phyloP scores from a whole-genome alignment of 2,113 vertebrate genomes.

The Motacilla tschutschensis region DNA sequence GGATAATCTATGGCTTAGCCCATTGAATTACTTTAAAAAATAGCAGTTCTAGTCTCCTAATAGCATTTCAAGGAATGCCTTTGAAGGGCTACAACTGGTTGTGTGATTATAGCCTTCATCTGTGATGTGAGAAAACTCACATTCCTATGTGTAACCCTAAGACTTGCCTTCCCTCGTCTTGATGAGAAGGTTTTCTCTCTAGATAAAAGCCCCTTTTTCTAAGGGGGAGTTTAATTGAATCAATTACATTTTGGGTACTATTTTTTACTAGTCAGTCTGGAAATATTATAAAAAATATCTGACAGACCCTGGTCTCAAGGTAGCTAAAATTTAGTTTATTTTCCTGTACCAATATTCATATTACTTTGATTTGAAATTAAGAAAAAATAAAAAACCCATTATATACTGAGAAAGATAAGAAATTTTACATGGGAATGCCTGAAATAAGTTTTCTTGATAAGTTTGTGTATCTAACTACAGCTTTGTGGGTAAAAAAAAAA shows the following conservation, averaged over 20 bases:
- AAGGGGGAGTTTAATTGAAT: neutral
- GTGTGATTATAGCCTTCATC: neutral
- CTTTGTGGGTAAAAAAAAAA: neutral
- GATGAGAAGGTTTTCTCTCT: neutral
- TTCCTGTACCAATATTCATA: neutral
- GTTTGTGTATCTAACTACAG: neutral
- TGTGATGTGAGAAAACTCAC: neutral
- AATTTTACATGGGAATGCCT: neutral
- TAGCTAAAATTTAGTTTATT: neutral
- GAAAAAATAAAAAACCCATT: neutral
- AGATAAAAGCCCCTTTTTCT: fast-evolving
- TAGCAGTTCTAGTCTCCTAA: neutral
- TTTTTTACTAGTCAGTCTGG: neutral
- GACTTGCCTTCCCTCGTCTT: neutral
- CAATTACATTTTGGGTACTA: neutral
- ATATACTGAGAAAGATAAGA: neutral
- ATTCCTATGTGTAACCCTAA: neutral
- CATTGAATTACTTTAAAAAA: neutral
- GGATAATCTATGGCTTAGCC: neutral
- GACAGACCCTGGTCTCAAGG: neutral
- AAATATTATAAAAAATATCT: neutral
- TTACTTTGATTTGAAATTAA: neutral
- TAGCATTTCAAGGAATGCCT: neutral
- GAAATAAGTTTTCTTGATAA: neutral
- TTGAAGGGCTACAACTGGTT: neutral